phyloP scores from a whole-genome alignment of 2,888 invertebrate species.

The Hymenopus coronatus region DNA sequence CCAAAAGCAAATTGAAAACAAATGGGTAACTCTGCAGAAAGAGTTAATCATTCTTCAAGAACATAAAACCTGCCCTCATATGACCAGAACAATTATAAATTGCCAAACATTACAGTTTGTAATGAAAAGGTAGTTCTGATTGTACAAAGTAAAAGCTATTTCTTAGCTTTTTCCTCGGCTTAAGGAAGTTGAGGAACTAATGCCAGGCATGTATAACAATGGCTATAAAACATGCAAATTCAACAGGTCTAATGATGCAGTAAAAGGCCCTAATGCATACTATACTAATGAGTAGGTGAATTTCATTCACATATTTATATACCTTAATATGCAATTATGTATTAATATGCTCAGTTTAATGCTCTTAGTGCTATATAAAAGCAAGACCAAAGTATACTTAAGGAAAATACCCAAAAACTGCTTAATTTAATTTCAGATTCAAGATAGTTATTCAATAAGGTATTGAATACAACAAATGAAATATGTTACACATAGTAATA shows the following conservation, averaged over 20 bases:
- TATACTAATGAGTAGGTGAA: not conserved
- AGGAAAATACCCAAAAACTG: not conserved
- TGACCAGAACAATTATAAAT: no score
- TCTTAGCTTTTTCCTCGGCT: not conserved
- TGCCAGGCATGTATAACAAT: not conserved
- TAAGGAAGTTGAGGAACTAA: not conserved
- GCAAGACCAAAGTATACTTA: not conserved
- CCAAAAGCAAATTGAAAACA: no score
- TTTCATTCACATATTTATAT: not conserved
- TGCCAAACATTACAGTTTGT: no score
- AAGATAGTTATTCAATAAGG: no score
- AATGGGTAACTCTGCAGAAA: no score
- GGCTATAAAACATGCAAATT: not conserved
- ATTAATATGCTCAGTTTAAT: not conserved
- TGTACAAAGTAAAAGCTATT: no score
- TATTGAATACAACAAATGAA: no score
- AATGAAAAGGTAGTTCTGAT: no score
- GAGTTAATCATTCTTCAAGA: no score
- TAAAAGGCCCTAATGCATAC: not conserved
- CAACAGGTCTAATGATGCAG: not conserved
- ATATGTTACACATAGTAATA: no score
- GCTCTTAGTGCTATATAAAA: not conserved
- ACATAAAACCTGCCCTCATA: no score
- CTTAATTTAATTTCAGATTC: no score
- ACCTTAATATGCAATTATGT: not conserved